Evolutionary conservation across 1,140 invertebrate species (phyloP), one percentile per base, ranked within the genome.

Genomic region (Camponotus pennsylvanicus): DNA sequence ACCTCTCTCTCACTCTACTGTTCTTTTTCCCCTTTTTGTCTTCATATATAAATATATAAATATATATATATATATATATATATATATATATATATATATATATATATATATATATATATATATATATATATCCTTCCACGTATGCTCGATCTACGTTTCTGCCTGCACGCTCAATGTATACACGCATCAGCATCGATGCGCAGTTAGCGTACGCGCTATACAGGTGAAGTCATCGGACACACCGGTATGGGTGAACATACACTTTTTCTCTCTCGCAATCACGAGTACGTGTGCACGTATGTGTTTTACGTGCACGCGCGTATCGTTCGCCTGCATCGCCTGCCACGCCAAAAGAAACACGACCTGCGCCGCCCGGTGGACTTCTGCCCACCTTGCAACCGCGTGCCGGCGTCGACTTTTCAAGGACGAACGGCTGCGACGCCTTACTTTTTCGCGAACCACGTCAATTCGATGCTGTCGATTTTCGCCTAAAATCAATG

Each of bases 321-420:
- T 66, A 64, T 71, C 37, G 79, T 61, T 79, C 57, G 86, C 88
- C 88, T 89, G 85, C 89, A 88, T 71, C 88, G 86, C 59, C 83
- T 87, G 86, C 59, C 83, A 79, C 64, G 86, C 86, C 37, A 78
- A 69, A 87, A 87, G 87, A 80, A 91, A 92, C 86, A 90, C 85
- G 84, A 89, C 80, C 87, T 32, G 75, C 79, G 87, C 71, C 52
- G 70, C 61, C 21, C 61, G 57, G 52, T n/a, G 49, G 61, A 69
- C 63, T 59, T 82, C 18, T 85, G 84, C 57, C 21, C 66, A 84
- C 32, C 59, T 90, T 86, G 75, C 69, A 78, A 87, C 52, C 42
- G 66, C 66, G 45, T 78, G 49, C 64, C 40, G n/a, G 67, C 55
- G 75, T 57, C 49, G 13, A 64, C 57, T 87, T 87, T 89, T 90